phyloP scores from a whole-genome alignment of 2,113 vertebrate species.

The human (Homo sapiens) region DNA sequence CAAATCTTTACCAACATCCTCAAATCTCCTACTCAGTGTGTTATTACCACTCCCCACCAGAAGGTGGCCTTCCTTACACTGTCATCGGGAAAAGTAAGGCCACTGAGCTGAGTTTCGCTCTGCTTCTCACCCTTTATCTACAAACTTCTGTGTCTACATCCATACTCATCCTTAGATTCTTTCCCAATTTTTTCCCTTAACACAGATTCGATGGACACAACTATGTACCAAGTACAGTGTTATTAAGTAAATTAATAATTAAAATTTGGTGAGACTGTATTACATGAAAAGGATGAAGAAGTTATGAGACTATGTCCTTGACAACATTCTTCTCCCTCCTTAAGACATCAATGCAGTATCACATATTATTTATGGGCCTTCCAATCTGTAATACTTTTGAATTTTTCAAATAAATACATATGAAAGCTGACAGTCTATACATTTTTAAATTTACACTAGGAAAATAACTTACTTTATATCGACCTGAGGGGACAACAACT shows the following conservation, averaged over 20 bases:
- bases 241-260: background rate
- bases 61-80: background rate
- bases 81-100: background rate
- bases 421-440: background rate
- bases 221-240: background rate
- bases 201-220: background rate
- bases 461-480: constrained; percentile 94
- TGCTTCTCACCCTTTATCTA: background rate
- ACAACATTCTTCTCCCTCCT: background rate
- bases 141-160: background rate
- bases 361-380: background rate
- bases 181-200: background rate
- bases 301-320: background rate
- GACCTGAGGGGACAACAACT: constrained; percentile 96
- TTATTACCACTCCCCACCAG: background rate
- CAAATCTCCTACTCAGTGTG: background rate
- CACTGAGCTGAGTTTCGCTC: background rate
- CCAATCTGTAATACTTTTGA: background rate
- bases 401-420: background rate
- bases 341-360: background rate
- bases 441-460: background rate
- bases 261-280: background rate
- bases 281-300: background rate
- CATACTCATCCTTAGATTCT: background rate
- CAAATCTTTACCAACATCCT: background rate